Evolutionary conservation across 1,140 invertebrate species (phyloP), one percentile per base, ranked within the genome.

Genomic region (Halictus rubicundus): DNA sequence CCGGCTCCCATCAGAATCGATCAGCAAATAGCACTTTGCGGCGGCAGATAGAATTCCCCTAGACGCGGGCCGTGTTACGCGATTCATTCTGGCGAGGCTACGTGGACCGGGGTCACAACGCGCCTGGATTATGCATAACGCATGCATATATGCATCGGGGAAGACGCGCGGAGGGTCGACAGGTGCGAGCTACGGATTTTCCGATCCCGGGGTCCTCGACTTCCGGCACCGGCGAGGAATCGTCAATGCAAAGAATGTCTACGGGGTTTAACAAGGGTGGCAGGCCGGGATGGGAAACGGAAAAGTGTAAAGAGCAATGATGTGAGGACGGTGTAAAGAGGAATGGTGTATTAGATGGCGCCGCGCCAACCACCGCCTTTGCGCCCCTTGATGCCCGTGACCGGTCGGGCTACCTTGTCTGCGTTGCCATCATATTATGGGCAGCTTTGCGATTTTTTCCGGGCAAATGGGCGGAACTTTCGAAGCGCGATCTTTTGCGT

Each of bases 271-370:
- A 63, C 60, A 75, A 76, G 52, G 46, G 14, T 4, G 10, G 14
- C 49, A 6, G 46, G 19, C 32, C 19, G 12, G 27, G 39, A 23
- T 10, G 27, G 27, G 52, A 54, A 39, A 12, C 4, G 52, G 54
- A 37, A 21, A 52, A 63, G 25, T 32, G 75, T 23, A 27, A 63
- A 78, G 23, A 63, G 59, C 42, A 46, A 76, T 25, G 73, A 76
- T 21, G 73, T 9, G 49, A 37, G 52, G 39, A 21, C n/a, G 16
- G 75, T 60, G 21, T 54, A 49, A 60, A 79, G n/a, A 27, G 49
- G 52, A 46, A 49, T n/a, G 61, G 77, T 72, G 78, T 78, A 84
- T 85, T 80, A 82, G 78, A 78, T 87, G 81, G 85, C 80, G n/a
- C 21, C 12, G n/a, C 65, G 85, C 85, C 87, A 88, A 83, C 63